A percentile compares a stretch with the other conserved stretches of the same genome.
Conservation (phyloP, 2,888 invertebrate genomes). For the Rugalucina vietnamica region DNA sequence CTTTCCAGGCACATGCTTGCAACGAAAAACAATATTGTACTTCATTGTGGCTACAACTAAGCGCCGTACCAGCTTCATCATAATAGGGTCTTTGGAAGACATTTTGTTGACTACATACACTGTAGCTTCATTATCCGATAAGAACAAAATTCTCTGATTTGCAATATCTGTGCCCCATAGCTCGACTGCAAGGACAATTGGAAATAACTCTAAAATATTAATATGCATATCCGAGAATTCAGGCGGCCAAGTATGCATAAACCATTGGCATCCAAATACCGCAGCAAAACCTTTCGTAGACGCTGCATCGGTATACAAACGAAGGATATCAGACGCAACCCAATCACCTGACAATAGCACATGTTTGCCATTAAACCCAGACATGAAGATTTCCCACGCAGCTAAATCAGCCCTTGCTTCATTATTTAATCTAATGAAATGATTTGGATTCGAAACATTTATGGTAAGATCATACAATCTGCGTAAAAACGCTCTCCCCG, state of each 20-base stretch:
- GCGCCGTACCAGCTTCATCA: neutral
- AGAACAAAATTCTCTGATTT: slow-evolving; percentile 31
- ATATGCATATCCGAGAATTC: neutral
- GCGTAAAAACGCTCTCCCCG: slow-evolving; percentile 5
- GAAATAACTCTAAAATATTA: slow-evolving; percentile 26
- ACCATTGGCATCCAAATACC: slow-evolving; percentile 35
- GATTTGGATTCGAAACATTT: neutral
- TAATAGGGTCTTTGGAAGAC: neutral
- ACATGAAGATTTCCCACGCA: no score
- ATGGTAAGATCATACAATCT: slow-evolving; percentile 7
- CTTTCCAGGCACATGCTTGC: neutral
- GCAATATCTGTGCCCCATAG: slow-evolving; percentile 17
- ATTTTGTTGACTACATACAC: slow-evolving; percentile 2
- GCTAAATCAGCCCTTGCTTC: slow-evolving; percentile 9
- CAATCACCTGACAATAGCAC: no score
- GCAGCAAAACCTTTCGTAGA: slow-evolving; percentile 37
- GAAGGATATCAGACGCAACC: no score
- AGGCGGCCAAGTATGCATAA: neutral
- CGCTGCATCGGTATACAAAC: no score
- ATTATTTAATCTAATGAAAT: neutral
- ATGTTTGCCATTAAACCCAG: no score
- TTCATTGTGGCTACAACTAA: neutral
- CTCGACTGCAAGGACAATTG: slow-evolving; percentile 30
- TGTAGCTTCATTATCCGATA: slow-evolving; percentile 52
- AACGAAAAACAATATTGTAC: neutral